Conservation (phyloP, 2,888 invertebrate species). For the Drosophila longiperda region DNA sequence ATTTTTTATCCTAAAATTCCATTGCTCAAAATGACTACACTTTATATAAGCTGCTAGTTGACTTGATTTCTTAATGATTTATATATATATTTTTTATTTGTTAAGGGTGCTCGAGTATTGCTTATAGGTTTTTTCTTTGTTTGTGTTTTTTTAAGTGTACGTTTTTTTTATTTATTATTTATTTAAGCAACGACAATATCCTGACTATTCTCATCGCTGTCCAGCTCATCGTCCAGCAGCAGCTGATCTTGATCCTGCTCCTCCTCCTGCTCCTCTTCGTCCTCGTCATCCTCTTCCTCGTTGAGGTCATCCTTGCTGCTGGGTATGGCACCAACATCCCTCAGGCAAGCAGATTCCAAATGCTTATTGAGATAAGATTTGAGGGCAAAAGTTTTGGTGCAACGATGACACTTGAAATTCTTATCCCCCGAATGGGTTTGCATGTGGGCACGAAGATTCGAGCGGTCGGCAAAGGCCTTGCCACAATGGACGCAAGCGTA, state of each 20-base stretch:
- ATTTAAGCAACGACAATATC: conserved; percentile 84
- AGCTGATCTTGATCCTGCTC: conserved; percentile 13
- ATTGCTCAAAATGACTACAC: conserved; percentile 60
- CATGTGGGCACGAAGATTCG: conserved; percentile 97
- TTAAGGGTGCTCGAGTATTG: conserved; percentile 76
- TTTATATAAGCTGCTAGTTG: conserved; percentile 68
- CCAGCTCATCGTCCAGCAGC: conserved; percentile 71
- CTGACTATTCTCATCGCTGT: conserved; percentile 84
- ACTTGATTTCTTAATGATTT: conserved; percentile 30
- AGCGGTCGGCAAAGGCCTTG: conserved; percentile 97
- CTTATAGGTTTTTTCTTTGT: conserved; percentile 65
- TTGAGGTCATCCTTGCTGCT: conserved; percentile 31
- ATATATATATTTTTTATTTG: conserved; percentile 33
- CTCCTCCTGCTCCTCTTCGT: conserved; percentile 24
- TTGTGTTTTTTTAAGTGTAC: conserved; percentile 44
- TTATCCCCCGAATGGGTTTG: conserved; percentile 97
- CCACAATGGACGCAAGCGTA: conserved; percentile 97
- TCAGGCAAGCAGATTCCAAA: conserved; percentile 94
- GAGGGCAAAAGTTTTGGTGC: conserved; percentile 95
- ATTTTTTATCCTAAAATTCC: conserved; percentile 35
- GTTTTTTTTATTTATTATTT: conserved; percentile 12
- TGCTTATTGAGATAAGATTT: conserved; percentile 98
- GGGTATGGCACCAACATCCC: conserved; percentile 84
- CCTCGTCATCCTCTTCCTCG: conserved; percentile 22
- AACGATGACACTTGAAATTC: conserved; percentile 94